These are phyloP conservation scores for Zaprionus taronus DNA, from an alignment of 1,140 invertebrate genomes.

Conservation along the genomic window DNA sequence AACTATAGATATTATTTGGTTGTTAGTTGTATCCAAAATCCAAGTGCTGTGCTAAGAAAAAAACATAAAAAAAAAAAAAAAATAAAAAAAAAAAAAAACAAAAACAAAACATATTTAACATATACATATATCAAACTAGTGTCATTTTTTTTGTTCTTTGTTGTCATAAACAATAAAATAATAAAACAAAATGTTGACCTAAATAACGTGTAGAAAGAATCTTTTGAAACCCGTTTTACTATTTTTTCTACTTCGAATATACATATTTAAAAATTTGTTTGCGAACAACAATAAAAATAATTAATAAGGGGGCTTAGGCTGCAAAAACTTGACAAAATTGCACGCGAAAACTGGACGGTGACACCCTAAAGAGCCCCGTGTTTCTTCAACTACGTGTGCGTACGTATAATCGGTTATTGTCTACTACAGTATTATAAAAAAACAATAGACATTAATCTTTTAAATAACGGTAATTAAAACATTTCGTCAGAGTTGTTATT, in stretches of 20 bases:
- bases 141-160: constrained; percentile 31
- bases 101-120: constrained; percentile 34
- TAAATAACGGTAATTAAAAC: neutral
- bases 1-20: constrained; percentile 81
- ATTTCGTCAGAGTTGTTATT: constrained; percentile 8
- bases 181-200: constrained; percentile 65
- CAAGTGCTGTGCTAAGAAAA: constrained; percentile 67
- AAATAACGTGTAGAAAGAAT: constrained; percentile 36
- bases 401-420: constrained; percentile 52
- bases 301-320: constrained; percentile 27
- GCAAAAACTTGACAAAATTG: constrained; percentile 57
- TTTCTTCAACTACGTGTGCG: constrained; percentile 44
- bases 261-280: constrained; percentile 25
- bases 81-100: constrained; percentile 30
- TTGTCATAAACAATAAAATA: constrained; percentile 42
- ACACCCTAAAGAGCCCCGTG: constrained; percentile 44
- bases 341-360: constrained; percentile 49
- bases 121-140: constrained; percentile 19
- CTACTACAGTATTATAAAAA: constrained; percentile 9
- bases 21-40: constrained; percentile 67
- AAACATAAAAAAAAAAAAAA: constrained; percentile 32
- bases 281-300: constrained; percentile 32
- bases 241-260: constrained; percentile 68
- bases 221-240: constrained; percentile 34
- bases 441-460: constrained; percentile 18